These are phyloP conservation scores for Acrocyrtus sp. DNA, from an alignment of 2,888 invertebrate species.

Conservation along the genomic window DNA sequence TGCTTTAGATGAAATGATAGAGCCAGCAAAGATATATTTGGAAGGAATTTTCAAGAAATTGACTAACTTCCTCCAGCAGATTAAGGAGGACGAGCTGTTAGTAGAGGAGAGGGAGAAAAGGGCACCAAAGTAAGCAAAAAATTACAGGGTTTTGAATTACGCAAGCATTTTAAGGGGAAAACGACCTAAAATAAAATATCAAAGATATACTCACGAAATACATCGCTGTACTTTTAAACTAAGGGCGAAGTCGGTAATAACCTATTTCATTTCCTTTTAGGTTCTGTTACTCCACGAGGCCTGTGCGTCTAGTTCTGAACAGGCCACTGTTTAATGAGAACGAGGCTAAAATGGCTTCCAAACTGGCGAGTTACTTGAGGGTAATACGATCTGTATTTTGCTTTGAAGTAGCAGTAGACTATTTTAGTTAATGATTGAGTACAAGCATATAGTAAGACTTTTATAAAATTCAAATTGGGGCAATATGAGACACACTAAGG, in stretches of 20 bases:
- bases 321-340: slow-evolving; percentile 57
- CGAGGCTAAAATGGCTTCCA: slow-evolving; percentile 53
- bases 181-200: too few species aligned
- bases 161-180: too few species aligned
- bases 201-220: too few species aligned
- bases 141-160: too few species aligned
- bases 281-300: slow-evolving; percentile 49
- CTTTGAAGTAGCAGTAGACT: background rate
- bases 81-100: slow-evolving; percentile 40
- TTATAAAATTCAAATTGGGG: background rate
- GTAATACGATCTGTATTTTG: slow-evolving; percentile 29
- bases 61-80: slow-evolving; percentile 30
- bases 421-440: background rate
- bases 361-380: slow-evolving; percentile 56
- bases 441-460: background rate
- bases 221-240: background rate
- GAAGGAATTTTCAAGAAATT: slow-evolving; percentile 41
- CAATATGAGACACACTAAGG: background rate
- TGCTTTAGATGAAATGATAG: slow-evolving; percentile 33
- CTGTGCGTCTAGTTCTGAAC: slow-evolving; percentile 58
- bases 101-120: slow-evolving; percentile 15
- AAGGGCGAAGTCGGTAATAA: background rate
- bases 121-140: slow-evolving; percentile 23
- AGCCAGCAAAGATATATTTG: slow-evolving; percentile 36
- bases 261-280: slow-evolving; percentile 7